Evolutionary conservation across 2,888 invertebrate species (phyloP).

Genomic region (Hypselothyrea guttata): DNA sequence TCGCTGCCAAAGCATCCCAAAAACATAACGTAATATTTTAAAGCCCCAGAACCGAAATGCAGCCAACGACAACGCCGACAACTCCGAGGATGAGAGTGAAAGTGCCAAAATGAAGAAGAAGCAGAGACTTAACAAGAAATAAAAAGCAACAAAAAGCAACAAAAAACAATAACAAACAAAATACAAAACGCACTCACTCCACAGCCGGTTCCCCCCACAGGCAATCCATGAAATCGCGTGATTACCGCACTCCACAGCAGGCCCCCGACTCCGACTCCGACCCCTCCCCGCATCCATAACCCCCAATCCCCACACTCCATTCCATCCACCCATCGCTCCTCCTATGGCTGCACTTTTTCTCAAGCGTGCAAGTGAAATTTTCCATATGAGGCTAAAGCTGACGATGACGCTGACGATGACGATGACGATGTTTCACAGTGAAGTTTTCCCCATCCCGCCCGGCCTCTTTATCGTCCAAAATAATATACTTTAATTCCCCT

Average conservation of each 20-base stretch:
- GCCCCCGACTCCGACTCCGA: slow-evolving; percentile 3
- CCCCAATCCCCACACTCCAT: too few species aligned
- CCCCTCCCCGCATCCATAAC: too few species aligned
- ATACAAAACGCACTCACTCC: slow-evolving; percentile 70
- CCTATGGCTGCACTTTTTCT: slow-evolving; percentile 60
- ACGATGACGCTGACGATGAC: too few species aligned
- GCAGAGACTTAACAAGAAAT: too few species aligned
- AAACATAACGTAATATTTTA: slow-evolving; percentile 66
- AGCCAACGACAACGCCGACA: slow-evolving; percentile 32
- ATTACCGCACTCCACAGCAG: slow-evolving; percentile 65
- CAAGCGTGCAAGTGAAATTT: slow-evolving; percentile 77
- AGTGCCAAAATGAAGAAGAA: slow-evolving; percentile 58
- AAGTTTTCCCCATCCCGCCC: slow-evolving; percentile 59
- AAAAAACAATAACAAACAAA: slow-evolving; percentile 59
- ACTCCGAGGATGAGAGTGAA: slow-evolving; percentile 67
- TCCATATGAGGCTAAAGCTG: slow-evolving; percentile 57
- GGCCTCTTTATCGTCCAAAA: slow-evolving; percentile 21
- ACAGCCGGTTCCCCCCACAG: slow-evolving; percentile 35
- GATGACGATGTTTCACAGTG: slow-evolving; percentile 50
- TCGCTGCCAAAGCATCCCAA: slow-evolving; percentile 35
- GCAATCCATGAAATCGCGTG: slow-evolving; percentile 48
- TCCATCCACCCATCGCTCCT: too few species aligned
- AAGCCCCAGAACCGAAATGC: slow-evolving; percentile 30
- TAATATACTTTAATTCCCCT: neutral
- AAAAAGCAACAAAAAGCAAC: slow-evolving; percentile 56